Evolutionary conservation across 2,797 vertebrate genomes (phyloP).

Genomic region (Melanotaenia maccullochi): DNA sequence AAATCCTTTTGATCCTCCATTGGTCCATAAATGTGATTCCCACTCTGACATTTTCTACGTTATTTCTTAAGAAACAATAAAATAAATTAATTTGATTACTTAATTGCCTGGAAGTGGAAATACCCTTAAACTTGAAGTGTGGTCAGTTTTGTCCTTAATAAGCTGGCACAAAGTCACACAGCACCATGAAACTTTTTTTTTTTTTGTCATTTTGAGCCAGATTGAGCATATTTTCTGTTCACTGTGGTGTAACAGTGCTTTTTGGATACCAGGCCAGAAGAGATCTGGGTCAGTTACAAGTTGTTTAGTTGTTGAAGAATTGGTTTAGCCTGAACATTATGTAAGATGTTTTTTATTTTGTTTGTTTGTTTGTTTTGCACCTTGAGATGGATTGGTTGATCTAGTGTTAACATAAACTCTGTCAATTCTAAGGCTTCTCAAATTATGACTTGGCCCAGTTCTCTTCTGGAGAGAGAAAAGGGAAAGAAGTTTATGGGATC

Average conservation of each 20-base stretch:
- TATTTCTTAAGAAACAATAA: neutral
- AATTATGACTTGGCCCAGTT: conserved; percentile 30
- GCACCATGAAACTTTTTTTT: neutral
- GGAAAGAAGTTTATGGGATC: conserved; percentile 49
- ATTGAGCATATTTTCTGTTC: conserved; percentile 13
- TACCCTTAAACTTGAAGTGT: neutral
- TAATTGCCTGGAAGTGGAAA: neutral
- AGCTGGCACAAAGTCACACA: neutral
- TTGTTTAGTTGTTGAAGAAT: conserved; percentile 17
- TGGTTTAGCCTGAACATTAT: conserved; percentile 34
- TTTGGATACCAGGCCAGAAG: conserved; percentile 35
- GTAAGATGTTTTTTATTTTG: conserved; percentile 19
- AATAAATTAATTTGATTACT: neutral
- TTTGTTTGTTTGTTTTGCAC: conserved; percentile 14
- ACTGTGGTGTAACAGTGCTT: conserved; percentile 39
- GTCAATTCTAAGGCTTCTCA: conserved; percentile 26
- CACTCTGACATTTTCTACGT: neutral
- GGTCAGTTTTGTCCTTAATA: neutral
- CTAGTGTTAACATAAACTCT: conserved; percentile 24
- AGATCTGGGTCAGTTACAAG: conserved; percentile 20
- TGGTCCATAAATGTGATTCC: conserved; percentile 8
- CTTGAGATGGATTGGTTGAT: conserved; percentile 14
- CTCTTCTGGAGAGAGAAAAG: conserved; percentile 48
- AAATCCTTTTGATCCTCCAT: neutral
- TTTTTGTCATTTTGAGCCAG: neutral